Evolutionary conservation across 2,888 invertebrate species (phyloP).

Genomic region (Sympetrum striolatum): DNA sequence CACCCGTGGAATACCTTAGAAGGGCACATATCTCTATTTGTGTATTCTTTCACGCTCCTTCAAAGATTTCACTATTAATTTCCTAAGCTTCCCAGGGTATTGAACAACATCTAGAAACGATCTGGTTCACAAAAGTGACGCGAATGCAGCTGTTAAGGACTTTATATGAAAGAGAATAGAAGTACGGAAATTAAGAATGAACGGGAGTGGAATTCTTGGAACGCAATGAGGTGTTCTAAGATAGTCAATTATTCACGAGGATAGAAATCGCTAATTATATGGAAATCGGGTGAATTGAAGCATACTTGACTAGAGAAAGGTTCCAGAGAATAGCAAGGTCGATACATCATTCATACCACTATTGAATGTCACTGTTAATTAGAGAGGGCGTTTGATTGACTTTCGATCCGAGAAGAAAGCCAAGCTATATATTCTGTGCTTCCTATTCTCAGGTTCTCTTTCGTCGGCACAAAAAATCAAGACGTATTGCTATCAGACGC

Average conservation of each 20-base stretch:
- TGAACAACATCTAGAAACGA: no score
- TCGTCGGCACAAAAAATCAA: no score
- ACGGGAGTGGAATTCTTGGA: no score
- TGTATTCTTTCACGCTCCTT: no score
- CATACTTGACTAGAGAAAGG: background rate
- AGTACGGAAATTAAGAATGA: background rate
- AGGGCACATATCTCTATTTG: no score
- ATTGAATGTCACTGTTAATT: background rate
- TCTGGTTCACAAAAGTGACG: background rate
- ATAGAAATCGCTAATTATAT: background rate
- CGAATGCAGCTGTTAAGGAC: background rate
- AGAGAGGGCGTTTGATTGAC: background rate
- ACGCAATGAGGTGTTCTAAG: no score
- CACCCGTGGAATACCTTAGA: no score
- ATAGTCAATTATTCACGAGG: background rate
- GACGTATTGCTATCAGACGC: no score
- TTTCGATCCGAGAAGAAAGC: background rate
- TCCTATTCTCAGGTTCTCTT: no score
- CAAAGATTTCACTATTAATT: no score
- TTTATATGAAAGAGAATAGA: background rate
- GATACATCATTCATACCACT: background rate
- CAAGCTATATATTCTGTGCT: no score
- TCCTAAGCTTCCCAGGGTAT: no score
- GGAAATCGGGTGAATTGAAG: background rate
- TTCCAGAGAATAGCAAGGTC: background rate